A percentile compares a stretch with the other conserved stretches of the same genome.
Conservation (phyloP, 2,113 vertebrate genomes). For the Cathartes aura region DNA sequence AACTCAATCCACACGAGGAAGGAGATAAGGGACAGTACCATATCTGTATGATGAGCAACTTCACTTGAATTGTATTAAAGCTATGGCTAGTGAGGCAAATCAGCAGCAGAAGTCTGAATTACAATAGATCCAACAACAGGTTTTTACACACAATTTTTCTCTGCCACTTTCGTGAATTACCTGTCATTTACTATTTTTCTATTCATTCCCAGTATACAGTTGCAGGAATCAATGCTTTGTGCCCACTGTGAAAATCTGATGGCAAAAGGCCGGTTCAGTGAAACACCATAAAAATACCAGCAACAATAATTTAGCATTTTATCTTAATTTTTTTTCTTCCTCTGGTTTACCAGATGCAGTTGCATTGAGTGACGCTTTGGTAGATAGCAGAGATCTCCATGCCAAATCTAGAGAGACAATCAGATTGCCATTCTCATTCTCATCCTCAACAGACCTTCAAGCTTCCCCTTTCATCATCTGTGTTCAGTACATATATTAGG, state of each 20-base stretch:
- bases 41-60: background rate
- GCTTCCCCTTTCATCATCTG: background rate
- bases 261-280: background rate
- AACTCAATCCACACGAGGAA: fast-evolving
- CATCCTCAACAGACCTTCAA: background rate
- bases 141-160: background rate
- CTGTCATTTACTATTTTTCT: background rate
- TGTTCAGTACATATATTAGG: background rate
- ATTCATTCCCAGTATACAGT: background rate
- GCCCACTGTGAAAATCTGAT: background rate
- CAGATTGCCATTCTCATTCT: background rate
- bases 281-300: background rate
- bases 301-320: background rate
- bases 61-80: background rate
- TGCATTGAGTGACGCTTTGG: background rate
- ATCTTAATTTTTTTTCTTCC: background rate
- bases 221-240: background rate
- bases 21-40: background rate
- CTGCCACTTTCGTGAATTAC: background rate
- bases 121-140: background rate
- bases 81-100: background rate
- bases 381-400: background rate
- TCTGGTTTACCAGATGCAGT: background rate
- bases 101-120: background rate
- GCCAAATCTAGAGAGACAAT: background rate